Evolutionary conservation across 2,797 vertebrate species (phyloP), one percentile per base, ranked within the genome.

Genomic region (Simalia tracyae): DNA sequence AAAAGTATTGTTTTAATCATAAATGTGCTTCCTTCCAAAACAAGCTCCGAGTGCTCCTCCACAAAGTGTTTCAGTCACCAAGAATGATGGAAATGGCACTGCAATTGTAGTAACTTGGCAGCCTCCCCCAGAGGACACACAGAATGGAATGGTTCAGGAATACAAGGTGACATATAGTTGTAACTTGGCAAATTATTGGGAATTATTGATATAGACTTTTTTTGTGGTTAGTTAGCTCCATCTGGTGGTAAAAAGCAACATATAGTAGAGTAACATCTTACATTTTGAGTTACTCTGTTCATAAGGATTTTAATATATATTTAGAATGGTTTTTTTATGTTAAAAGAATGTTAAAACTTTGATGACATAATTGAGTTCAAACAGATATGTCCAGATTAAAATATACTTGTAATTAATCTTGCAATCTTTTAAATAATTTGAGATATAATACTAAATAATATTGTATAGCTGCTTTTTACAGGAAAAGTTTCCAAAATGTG

Each of bases 111-210:
- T 99, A 92, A 98, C 98, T 95, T 99, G 99, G 99, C 98, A 99
- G 97, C 98, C 99, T 1, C 99, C 99, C 92, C 99, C 98, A 4
- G 98, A 99, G 95, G 99, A 99, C 88, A 98, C 98, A 89, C 98
- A 98, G 87, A 99, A 99, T 61, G 99, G 99, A 90, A 97, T 99
- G 98, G 98, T 99, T 94, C 99, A 99, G 92, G 99, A 99, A 93
- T 99, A 99, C 89, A 99, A 99, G 99, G 99, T 99, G 98, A 97
- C 36, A 5, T 6, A 10, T 1, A 88, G 66, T 42, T 5, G 0
- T 15, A 9, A 63, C 5, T 60, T 42, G 42, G 61, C 87, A 36
- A 19, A 2, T 1, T 14, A 0, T 61, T 12, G 81, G 46, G 61
- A 87, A 3, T 31, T 72, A 4, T 61, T 2, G 66, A 61, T 60